A percentile compares a stretch with the other conserved stretches of the same genome.
Conservation (phyloP, 2,797 vertebrate species). For the Choloepus didactylus region DNA sequence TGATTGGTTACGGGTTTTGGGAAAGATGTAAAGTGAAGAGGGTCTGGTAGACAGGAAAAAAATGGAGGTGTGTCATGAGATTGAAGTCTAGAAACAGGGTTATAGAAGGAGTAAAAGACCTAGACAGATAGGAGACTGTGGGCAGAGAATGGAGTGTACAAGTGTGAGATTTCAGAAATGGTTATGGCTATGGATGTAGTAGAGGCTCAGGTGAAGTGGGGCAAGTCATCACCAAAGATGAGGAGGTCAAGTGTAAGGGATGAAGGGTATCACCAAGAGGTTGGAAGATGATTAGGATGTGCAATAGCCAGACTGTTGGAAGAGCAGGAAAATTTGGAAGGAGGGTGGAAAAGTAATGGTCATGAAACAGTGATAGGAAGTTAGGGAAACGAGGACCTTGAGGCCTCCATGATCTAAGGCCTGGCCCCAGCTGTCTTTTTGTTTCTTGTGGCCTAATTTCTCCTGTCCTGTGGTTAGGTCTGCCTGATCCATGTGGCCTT, state of each 20-base stretch:
- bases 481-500: not conserved
- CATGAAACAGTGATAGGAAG: not conserved
- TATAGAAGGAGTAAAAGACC: not conserved
- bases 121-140: not conserved
- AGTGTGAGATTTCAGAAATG: not conserved
- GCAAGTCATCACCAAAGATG: not conserved
- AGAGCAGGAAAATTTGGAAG: not conserved
- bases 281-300: not conserved
- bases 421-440: too few species aligned
- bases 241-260: not conserved
- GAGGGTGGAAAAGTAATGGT: not conserved
- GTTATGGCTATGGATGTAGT: not conserved
- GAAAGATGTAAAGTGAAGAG: slow-evolving; percentile 1
- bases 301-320: not conserved
- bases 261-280: not conserved
- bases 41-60: not conserved
- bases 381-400: not conserved
- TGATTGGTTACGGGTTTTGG: not conserved
- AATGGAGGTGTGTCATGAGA: not conserved
- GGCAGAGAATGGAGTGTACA: not conserved
- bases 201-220: not conserved
- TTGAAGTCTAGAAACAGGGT: not conserved
- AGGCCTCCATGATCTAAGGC: not conserved
- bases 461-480: not conserved
- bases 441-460: too few species aligned